Conservation (phyloP, 2,113 vertebrate genomes). For the Leptosomus discolor region DNA sequence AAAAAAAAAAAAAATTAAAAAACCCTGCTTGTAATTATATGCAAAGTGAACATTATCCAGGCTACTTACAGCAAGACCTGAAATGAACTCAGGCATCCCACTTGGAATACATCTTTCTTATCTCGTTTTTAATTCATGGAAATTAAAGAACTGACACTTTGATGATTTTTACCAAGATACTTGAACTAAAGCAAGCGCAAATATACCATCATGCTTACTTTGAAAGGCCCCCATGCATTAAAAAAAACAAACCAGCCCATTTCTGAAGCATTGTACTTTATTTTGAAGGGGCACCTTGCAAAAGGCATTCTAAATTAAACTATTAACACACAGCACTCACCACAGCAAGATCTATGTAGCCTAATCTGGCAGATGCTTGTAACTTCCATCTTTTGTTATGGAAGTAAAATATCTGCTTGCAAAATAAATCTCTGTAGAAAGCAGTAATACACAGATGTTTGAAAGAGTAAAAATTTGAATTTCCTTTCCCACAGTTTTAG, state of each 20-base stretch:
- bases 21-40: constrained; percentile 71
- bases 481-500: neutral
- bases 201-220: neutral
- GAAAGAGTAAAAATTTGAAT: neutral
- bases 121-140: neutral
- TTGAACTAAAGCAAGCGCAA: neutral
- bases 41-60: constrained; percentile 32
- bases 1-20: neutral
- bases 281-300: neutral
- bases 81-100: constrained; percentile 58
- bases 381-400: neutral
- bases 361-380: neutral
- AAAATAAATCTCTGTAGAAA: neutral
- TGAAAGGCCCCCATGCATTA: neutral
- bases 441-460: neutral
- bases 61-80: constrained; percentile 70
- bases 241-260: neutral
- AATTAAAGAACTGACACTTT: neutral
- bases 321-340: neutral
- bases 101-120: neutral
- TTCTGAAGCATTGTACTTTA: neutral
- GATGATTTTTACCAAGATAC: neutral
- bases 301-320: neutral
- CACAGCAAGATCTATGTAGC: neutral
- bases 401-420: neutral